Percentiles rank a stretch among this genome's conserved stretches.
These are phyloP conservation scores for Drosophila teissieri DNA, from an alignment of 1,140 invertebrate species.

Conservation along the genomic window DNA sequence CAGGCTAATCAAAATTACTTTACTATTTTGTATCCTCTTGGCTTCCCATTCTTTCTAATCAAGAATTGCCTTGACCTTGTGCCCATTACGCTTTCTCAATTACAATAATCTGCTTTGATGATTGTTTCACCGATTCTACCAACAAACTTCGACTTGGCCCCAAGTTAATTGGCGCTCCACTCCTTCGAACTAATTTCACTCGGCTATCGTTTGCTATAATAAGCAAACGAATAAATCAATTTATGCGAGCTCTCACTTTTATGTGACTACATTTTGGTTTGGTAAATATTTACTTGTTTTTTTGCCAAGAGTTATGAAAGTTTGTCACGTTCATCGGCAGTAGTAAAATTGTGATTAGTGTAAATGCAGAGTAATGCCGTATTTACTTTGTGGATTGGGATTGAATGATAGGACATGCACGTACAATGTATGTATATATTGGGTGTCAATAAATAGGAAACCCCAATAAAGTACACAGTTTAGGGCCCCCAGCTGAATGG, in stretches of 20 bases:
- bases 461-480: not conserved
- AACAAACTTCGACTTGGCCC: constrained; percentile 24
- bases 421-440: constrained; percentile 6
- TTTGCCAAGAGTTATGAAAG: constrained; percentile 68
- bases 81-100: constrained; percentile 28
- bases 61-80: constrained; percentile 11
- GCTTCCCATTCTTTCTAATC: constrained; percentile 16
- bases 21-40: not conserved
- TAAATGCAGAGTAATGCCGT: constrained; percentile 30
- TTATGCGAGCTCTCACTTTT: constrained; percentile 31
- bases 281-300: constrained; percentile 38
- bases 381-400: constrained; percentile 25
- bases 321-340: constrained; percentile 72
- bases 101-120: constrained; percentile 63
- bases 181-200: constrained; percentile 3
- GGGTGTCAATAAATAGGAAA: constrained; percentile 7
- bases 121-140: constrained; percentile 52
- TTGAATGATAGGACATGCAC: not conserved
- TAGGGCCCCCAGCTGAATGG: not conserved
- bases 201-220: constrained; percentile 60
- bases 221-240: constrained; percentile 51
- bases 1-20: too few species aligned
- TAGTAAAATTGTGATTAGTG: constrained; percentile 39
- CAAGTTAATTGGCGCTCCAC: constrained; percentile 38
- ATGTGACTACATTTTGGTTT: constrained; percentile 4